Conservation (phyloP, 92 coral and sea anemone species). For the Plumapathes pennacea region DNA sequence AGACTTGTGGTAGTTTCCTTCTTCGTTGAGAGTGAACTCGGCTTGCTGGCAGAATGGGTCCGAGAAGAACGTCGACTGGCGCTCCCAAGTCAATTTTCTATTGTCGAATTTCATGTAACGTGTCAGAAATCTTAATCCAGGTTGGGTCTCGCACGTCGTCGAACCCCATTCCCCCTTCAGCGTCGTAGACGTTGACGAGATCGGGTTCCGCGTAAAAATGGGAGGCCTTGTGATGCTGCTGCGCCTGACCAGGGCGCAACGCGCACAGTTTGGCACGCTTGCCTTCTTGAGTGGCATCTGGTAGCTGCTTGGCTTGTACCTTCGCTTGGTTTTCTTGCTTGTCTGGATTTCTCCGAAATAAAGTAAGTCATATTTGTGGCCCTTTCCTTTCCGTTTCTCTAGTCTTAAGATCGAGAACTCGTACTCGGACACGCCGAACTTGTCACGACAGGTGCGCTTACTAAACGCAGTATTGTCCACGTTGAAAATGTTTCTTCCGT, state of each 20-base stretch:
- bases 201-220: conserved; percentile 7
- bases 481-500: conserved; percentile 15
- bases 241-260: conserved; percentile 40
- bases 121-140: conserved; percentile 52
- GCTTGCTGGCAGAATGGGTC: conserved; percentile 65
- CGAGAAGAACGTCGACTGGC: conserved; percentile 47
- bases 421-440: conserved; percentile 69
- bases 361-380: conserved; percentile 40
- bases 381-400: conserved; percentile 38
- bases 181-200: conserved; percentile 21
- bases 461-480: conserved; percentile 57
- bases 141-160: conserved; percentile 69
- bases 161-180: conserved; percentile 69
- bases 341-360: conserved; percentile 74
- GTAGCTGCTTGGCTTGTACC: conserved; percentile 49
- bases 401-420: conserved; percentile 65
- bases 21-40: conserved; percentile 47
- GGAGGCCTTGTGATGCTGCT: conserved; percentile 56
- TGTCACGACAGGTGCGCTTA: conserved; percentile 60
- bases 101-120: conserved; percentile 68
- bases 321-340: conserved; percentile 28
- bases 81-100: conserved; percentile 45
- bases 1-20: too few species aligned
- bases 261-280: conserved; percentile 64
- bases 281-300: conserved; percentile 63